Base-by-base conservation (phyloP, 2,888 invertebrate species). In the Emmelina monodactyla region DNA sequence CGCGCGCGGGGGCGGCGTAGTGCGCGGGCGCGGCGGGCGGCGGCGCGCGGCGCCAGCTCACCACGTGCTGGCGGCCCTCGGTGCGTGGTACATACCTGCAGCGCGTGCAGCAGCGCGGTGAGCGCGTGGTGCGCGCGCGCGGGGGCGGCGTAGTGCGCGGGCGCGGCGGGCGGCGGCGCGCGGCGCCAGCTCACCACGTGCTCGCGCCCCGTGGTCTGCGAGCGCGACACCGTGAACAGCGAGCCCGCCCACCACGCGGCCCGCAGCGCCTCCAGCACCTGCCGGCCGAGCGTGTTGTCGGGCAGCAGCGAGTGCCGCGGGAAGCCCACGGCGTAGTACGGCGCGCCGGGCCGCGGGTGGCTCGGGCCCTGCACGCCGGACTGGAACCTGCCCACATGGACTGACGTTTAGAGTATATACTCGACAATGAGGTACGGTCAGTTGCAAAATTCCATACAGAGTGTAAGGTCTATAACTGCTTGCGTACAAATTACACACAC, bases 311-410 rank as follows among this genome's bases (percentile, higher is more conserved):
- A 89, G 51, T 87, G 86, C 9, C 89, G 79, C 14, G 93, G 93
- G 70, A 93, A 93, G 12, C 93, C 92, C 22, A 92, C 91, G 2
- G 93, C 92, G 68, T 92, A 92, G 69, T 89, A 93, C n/a, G 91
- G 88, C 43, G 88, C 83, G 12, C 92, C 92, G 1, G 92, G 92
- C 69, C 84, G 83, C 25, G 92, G 92, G 75, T 92, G 91, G 46
- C 86, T 85, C 22, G 84, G 68, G 14, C 88, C 88, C 79, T 95
- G 95, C 44, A 89, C 85, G 1, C 94, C 94, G 30, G 92, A 90
- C 41, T 87, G 88, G 69, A 95, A 92, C 55, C 92, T 92, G 53
- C n/a, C n/a, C n/a, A n/a, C n/a, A n/a, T n/a, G n/a, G n/a, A n/a
- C n/a, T n/a, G n/a, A n/a, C n/a, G n/a, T n/a, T n/a, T n/a, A n/a